Evolutionary conservation across 2,888 invertebrate species (phyloP), one percentile per base, ranked within the genome.

Genomic region (Lamellibrachia columna): DNA sequence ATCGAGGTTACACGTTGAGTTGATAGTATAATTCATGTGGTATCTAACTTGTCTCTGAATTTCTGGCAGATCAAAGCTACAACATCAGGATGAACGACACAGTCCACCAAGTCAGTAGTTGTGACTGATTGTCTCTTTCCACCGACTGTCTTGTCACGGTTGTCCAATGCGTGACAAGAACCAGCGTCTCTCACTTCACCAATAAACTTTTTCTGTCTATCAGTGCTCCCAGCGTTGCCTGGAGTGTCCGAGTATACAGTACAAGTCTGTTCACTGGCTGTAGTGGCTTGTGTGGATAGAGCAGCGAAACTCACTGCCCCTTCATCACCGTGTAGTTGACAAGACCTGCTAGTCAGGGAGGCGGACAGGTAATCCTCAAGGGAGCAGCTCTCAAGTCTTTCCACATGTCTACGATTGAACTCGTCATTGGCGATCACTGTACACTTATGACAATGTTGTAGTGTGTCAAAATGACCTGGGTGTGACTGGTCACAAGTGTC

Each of bases 1-100:
- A 75, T 75, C n/a, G 22, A 75, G 75, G 75, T 11, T 4, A 75
- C 4, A 75, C n/a, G 75, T 75, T 75, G 22, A 75, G 2, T 75
- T 75, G 22, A 75, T 75, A n/a, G 75, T 75, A 75, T 75, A 75
- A 75, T 75, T 75, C 75, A 75, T 75, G 75, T 75, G 22, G n/a
- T 75, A 75, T 75, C 75, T 75, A 75, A 75, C 22, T 75, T 75
- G 75, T 75, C 75, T 15, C 15, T 75, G 75, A 75, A 4, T n/a
- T 75, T 75, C 75, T 75, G 75, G 22, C 75, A 75, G 15, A 75
- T 75, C 75, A 75, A 75, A 6, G 75, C 75, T 75, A 75, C n/a
- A 4, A 75, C 75, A 75, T 75, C 75, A 6, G 75, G 75, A 75
- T 75, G 75, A 22, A n/a, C n/a, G 22, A 75, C 22, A 75, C 75